These are phyloP conservation scores for Cylloceria caligata DNA, from an alignment of 2,888 invertebrate genomes.

Conservation along the genomic window DNA sequence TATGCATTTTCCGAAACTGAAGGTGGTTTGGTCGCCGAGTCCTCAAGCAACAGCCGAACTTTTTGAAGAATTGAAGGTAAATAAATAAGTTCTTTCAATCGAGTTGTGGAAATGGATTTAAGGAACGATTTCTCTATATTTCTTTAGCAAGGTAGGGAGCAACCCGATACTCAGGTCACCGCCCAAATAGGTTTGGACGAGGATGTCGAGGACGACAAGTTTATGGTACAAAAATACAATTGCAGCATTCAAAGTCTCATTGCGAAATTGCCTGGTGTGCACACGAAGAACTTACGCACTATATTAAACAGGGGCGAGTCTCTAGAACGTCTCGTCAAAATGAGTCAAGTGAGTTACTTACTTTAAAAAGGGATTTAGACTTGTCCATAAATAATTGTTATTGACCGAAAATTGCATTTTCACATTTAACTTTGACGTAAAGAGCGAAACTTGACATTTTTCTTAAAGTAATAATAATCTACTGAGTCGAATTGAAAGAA, in stretches of 20 bases:
- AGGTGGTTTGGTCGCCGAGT: conserved; percentile 98
- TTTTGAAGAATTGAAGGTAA: conserved; percentile 96
- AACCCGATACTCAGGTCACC: conserved; percentile 92
- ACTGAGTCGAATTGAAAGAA: no score
- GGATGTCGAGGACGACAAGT: conserved; percentile 85
- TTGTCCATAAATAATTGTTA: not conserved
- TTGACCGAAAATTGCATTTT: not conserved
- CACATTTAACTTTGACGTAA: not conserved
- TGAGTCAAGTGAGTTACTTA: conserved; percentile 85
- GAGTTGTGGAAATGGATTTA: not conserved
- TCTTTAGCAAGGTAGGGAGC: conserved; percentile 90
- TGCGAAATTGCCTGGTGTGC: conserved; percentile 95
- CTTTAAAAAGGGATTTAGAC: not conserved
- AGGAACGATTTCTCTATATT: conserved; percentile 25
- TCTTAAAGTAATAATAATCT: no score
- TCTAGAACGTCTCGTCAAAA: conserved; percentile 88
- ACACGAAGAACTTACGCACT: conserved; percentile 92
- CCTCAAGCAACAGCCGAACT: conserved; percentile 98
- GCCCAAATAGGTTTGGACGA: conserved; percentile 90
- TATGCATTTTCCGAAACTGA: conserved; percentile 96
- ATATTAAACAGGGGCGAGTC: conserved; percentile 91
- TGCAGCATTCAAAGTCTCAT: conserved; percentile 91
- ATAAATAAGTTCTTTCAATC: not conserved
- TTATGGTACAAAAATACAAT: conserved; percentile 88
- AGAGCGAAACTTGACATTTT: no score